Evolutionary conservation across 2,888 invertebrate genomes (phyloP), one percentile per base, ranked within the genome.

Genomic region (Ochropleura plecta): DNA sequence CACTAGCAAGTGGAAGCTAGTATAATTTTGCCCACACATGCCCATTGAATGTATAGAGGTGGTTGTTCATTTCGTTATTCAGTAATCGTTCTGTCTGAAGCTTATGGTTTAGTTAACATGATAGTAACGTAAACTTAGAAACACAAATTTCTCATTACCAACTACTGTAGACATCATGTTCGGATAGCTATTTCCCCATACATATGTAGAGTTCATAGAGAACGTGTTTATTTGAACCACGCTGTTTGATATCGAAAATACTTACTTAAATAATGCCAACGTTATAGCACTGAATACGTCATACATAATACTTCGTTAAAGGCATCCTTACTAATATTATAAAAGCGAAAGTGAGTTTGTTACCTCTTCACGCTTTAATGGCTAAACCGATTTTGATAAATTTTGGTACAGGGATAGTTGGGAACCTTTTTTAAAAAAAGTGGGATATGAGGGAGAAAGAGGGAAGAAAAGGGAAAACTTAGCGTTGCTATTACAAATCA

Each of bases 1-100:
- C 69, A 76, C 69, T 80, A 55, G 69, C 69, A 20, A 9, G 60
- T 44, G 46, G 40, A 66, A 7, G 78, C 44, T 53, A 59, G 64
- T 73, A 57, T 44, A n/a, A 63, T 73, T 66, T 73, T 9, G 10
- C 79, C 73, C 14, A 30, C 51, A 12, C 42, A n/a, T n/a, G 60
- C 73, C 53, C 73, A 78, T 79, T 78, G 6, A 65, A 78, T 73
- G 60, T 66, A 73, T 73, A 78, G 44, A 78, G 77, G 77, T 78
- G 77, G 53, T 65, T 78, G 77, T 73, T 65, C 73, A 78, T 78
- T 65, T 20, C 46, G 64, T 72, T 60, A 60, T 76, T 57, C 49
- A 75, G 60, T 70, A 44, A 78, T 49, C 18, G 42, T 30, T 16
- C 53, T 65, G 12, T 79, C 30, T 40, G 48, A 49, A 65, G 16